A percentile compares a stretch with the other conserved stretches of the same genome.
These are phyloP conservation scores for Macquaria ambigua DNA, from an alignment of 2,113 vertebrate species.

Conservation along the genomic window DNA sequence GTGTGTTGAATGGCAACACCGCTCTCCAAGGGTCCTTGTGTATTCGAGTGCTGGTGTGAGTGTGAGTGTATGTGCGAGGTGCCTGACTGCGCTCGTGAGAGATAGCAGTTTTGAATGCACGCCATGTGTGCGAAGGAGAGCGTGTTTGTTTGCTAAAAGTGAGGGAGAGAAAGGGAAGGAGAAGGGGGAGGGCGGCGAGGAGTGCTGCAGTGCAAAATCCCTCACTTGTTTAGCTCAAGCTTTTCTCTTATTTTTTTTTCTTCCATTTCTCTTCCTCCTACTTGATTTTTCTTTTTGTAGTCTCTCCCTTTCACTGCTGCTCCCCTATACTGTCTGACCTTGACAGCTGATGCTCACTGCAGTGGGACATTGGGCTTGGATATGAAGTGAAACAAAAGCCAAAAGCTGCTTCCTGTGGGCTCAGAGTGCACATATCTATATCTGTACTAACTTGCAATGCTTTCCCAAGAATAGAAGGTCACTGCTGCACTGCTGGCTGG, in stretches of 20 bases:
- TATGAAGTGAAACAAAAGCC: constrained; percentile 43
- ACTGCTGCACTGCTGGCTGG: background rate
- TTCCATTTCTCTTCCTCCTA: constrained; percentile 24
- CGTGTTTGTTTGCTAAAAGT: constrained; percentile 62
- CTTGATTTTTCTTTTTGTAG: constrained; percentile 22
- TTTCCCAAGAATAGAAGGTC: constrained; percentile 32
- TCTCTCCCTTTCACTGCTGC: constrained; percentile 10
- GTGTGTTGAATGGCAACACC: constrained; percentile 51
- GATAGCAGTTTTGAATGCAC: constrained; percentile 59
- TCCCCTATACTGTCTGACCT: constrained; percentile 60
- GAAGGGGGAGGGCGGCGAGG: background rate
- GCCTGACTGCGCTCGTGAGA: constrained; percentile 38
- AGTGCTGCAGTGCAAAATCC: constrained; percentile 46
- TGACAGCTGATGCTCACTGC: constrained; percentile 64
- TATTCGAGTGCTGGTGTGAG: constrained; percentile 51
- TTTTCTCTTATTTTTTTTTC: background rate
- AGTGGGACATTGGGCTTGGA: constrained; percentile 38
- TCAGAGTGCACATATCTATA: constrained; percentile 24
- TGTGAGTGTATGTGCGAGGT: constrained; percentile 57
- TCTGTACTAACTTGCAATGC: constrained; percentile 13
- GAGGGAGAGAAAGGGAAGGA: constrained; percentile 21
- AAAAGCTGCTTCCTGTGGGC: constrained; percentile 52
- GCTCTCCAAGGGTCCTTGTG: constrained; percentile 41
- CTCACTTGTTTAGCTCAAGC: constrained; percentile 30
- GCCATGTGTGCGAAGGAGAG: constrained; percentile 52